Percentiles rank a stretch among this genome's conserved stretches.
Conservation (phyloP, 64 coral and sea anemone genomes). For the Stichodactyla mertensii region DNA sequence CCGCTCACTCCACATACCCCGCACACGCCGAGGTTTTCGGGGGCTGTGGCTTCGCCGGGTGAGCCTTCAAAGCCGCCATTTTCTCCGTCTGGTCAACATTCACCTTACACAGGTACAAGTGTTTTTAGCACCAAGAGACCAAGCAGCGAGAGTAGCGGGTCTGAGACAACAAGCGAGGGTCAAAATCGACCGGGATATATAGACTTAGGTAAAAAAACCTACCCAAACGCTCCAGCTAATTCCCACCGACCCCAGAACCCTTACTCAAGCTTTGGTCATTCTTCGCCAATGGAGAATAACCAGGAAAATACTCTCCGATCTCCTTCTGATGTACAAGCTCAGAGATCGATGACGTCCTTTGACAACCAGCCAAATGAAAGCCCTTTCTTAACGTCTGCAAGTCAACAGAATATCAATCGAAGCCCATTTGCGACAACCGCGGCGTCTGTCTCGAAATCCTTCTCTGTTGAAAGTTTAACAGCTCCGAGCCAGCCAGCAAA, state of each 20-base stretch:
- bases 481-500: slow-evolving; percentile 71
- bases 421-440: slow-evolving; percentile 28
- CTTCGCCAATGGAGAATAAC: neutral
- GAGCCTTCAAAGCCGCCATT: slow-evolving; percentile 81
- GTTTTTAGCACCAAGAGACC: neutral
- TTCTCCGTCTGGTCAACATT: slow-evolving; percentile 74
- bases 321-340: slow-evolving; percentile 18
- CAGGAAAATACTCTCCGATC: slow-evolving; percentile 63
- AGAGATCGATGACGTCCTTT: slow-evolving; percentile 20
- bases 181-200: slow-evolving; percentile 4
- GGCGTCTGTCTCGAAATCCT: slow-evolving; percentile 61
- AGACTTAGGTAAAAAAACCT: slow-evolving; percentile 18
- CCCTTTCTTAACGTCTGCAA: slow-evolving; percentile 51
- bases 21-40: slow-evolving; percentile 70
- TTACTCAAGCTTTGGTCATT: slow-evolving; percentile 39
- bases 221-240: neutral
- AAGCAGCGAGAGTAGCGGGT: slow-evolving; percentile 4
- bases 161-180: neutral
- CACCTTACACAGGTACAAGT: neutral
- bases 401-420: slow-evolving; percentile 44
- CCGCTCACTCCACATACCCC: slow-evolving; percentile 91
- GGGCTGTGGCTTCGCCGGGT: slow-evolving; percentile 56
- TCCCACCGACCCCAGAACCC: slow-evolving; percentile 1
- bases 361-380: slow-evolving; percentile 68
- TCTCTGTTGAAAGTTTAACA: slow-evolving; percentile 89